These are phyloP conservation scores for Eupithecia vulgata DNA, from an alignment of 2,888 invertebrate species.

Conservation along the genomic window DNA sequence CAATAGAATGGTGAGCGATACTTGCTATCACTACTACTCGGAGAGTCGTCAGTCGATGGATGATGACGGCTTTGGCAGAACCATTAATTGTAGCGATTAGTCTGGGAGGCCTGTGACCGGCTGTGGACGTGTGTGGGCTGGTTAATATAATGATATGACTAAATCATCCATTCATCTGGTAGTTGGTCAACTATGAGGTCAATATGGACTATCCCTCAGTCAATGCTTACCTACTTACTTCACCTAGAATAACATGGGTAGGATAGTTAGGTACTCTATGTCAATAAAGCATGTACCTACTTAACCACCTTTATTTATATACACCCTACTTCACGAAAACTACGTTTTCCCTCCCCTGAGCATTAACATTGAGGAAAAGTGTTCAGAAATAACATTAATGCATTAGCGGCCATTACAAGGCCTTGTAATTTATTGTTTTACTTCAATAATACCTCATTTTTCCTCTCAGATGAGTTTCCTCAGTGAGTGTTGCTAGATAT, in stretches of 20 bases:
- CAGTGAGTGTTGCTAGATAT: neutral
- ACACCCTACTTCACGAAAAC: conserved; percentile 3
- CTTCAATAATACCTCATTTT: conserved; percentile 22
- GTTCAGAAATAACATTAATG: conserved; percentile 33
- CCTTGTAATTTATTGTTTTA: conserved; percentile 32
- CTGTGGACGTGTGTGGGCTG: too few species aligned
- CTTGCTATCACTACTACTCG: too few species aligned
- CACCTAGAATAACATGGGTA: neutral
- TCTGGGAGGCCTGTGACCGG: too few species aligned
- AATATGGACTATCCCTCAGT: neutral
- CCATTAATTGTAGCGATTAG: too few species aligned
- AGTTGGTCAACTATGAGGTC: neutral
- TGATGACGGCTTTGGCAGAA: too few species aligned
- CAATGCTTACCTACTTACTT: neutral
- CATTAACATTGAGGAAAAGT: conserved; percentile 29
- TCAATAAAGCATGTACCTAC: neutral
- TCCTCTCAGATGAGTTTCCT: neutral
- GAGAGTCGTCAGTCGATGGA: too few species aligned
- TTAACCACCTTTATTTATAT: neutral
- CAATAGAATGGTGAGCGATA: too few species aligned
- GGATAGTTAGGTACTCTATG: neutral
- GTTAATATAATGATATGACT: too few species aligned
- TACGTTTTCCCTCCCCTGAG: conserved; percentile 12
- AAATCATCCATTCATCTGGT: neutral
- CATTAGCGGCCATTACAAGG: conserved; percentile 38